Conservation (phyloP, 2,113 vertebrate species). For the Sitta europaea region DNA sequence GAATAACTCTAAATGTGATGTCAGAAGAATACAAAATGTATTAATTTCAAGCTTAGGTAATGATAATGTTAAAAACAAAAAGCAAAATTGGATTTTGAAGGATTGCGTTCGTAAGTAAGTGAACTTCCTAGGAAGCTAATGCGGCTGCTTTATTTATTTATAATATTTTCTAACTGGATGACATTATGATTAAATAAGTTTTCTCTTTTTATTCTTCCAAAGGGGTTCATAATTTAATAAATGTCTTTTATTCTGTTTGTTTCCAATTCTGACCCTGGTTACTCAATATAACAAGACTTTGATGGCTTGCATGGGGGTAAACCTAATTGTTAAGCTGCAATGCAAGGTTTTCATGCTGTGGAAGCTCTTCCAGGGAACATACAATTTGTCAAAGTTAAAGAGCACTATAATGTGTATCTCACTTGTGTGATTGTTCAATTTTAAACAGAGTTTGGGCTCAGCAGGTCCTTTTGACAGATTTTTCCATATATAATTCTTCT, state of each 20-base stretch:
- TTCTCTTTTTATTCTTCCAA: background rate
- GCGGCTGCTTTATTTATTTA: background rate
- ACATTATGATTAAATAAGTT: background rate
- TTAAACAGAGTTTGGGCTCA: background rate
- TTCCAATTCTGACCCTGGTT: slow-evolving; percentile 6
- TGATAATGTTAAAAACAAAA: background rate
- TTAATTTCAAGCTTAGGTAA: background rate
- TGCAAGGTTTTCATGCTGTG: background rate
- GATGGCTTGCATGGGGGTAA: background rate
- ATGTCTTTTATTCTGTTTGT: background rate
- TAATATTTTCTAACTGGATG: background rate
- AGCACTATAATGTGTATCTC: background rate
- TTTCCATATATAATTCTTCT: background rate
- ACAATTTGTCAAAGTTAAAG: background rate
- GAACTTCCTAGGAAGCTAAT: background rate
- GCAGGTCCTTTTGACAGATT: background rate
- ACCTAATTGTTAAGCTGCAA: background rate
- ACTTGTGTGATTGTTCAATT: background rate
- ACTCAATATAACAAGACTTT: background rate
- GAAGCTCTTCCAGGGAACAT: background rate
- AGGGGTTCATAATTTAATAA: slow-evolving; percentile 4
- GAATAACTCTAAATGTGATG: background rate
- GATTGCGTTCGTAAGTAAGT: background rate
- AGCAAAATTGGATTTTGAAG: background rate
- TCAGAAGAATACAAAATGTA: background rate